phyloP scores from a whole-genome alignment of 2,888 invertebrate genomes.

The Nomada hirtipes region DNA sequence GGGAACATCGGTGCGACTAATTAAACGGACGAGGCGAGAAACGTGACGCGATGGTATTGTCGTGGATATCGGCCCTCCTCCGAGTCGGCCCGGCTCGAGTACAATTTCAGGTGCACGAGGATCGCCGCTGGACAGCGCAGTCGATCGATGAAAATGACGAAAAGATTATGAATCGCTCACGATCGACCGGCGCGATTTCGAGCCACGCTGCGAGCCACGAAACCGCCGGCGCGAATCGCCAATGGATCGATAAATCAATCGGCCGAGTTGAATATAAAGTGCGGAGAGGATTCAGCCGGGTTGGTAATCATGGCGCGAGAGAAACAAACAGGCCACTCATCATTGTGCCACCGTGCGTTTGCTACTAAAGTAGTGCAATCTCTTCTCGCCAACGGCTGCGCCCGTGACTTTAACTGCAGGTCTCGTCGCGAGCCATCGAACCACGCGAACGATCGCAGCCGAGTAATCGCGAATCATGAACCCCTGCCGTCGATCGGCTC shows the following conservation, averaged over 20 bases:
- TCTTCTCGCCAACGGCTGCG: conserved; percentile 21
- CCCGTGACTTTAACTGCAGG: conserved; percentile 57
- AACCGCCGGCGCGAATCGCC: conserved; percentile 17
- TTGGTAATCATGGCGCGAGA: conserved; percentile 60
- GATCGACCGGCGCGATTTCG: no score
- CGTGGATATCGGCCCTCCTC: conserved; percentile 36
- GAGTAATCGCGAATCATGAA: conserved; percentile 12
- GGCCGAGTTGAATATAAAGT: conserved; percentile 55
- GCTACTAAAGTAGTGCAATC: conserved; percentile 61
- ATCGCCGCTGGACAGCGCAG: neutral
- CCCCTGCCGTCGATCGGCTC: neutral
- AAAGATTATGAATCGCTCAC: conserved; percentile 42
- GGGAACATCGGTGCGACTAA: conserved; percentile 41
- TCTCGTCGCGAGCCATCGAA: conserved; percentile 20
- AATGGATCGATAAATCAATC: conserved; percentile 59
- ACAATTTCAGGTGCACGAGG: neutral
- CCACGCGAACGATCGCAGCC: conserved; percentile 17
- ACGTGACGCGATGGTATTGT: conserved; percentile 51
- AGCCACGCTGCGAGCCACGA: conserved; percentile 10
- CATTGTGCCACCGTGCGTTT: conserved; percentile 63
- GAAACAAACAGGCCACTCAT: conserved; percentile 67
- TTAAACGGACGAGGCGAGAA: conserved; percentile 41
- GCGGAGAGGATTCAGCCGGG: conserved; percentile 50
- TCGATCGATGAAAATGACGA: conserved; percentile 37
- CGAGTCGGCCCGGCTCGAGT: neutral